Conservation (phyloP, 2,797 vertebrate genomes). For the Onychomys torridus region DNA sequence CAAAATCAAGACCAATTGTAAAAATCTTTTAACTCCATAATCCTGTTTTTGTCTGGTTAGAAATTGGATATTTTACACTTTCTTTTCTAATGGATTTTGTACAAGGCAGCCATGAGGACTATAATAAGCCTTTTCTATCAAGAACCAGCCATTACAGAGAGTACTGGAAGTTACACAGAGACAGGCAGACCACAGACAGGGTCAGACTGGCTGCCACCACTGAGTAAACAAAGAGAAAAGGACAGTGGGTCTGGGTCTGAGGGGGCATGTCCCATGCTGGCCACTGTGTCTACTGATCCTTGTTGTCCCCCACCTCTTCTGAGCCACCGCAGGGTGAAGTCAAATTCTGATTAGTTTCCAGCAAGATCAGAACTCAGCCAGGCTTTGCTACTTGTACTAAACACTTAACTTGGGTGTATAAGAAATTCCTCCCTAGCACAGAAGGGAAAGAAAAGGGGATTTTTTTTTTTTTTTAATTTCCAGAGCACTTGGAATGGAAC, state of each 20-base stretch:
- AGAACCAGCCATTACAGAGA: constrained; percentile 82
- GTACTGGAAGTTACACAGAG: constrained; percentile 80
- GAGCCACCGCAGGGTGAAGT: not conserved
- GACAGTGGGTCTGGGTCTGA: not conserved
- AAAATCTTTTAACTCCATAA: constrained; percentile 84
- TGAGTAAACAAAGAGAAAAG: constrained; percentile 62
- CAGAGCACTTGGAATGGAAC: constrained; percentile 66
- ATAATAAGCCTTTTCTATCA: constrained; percentile 84
- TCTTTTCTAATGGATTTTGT: constrained; percentile 81
- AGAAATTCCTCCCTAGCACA: constrained; percentile 21
- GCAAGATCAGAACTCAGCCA: constrained; percentile 10
- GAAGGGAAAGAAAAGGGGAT: not conserved
- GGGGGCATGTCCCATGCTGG: not conserved
- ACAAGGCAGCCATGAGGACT: constrained; percentile 87
- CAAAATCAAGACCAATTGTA: constrained; percentile 88
- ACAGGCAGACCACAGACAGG: constrained; percentile 62
- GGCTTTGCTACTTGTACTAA: not conserved
- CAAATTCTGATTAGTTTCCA: not conserved
- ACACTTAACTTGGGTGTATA: constrained; percentile 2
- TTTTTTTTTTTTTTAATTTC: constrained; percentile 30
- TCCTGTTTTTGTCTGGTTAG: constrained; percentile 79
- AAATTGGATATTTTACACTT: constrained; percentile 86
- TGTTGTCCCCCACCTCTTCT: constrained; percentile 19
- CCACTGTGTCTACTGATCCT: not conserved
- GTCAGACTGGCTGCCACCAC: constrained; percentile 69